Percentiles rank a stretch among this genome's conserved stretches.
These are phyloP conservation scores for Pardalotus punctatus DNA, from an alignment of 2,113 vertebrate genomes.

Conservation along the genomic window DNA sequence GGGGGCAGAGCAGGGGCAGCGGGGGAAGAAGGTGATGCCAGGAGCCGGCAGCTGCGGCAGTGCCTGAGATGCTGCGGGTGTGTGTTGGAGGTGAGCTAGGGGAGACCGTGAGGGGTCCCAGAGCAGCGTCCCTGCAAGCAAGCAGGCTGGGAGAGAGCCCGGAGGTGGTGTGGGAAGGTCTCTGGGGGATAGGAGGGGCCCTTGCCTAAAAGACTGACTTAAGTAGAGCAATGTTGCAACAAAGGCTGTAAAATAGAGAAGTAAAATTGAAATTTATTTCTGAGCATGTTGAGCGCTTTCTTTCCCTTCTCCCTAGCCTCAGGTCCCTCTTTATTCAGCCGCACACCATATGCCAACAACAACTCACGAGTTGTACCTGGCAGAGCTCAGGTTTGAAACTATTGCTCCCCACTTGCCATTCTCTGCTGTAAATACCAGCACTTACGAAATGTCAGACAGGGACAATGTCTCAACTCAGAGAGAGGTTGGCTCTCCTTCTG, in stretches of 20 bases:
- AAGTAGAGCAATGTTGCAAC: neutral
- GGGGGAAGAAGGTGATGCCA: neutral
- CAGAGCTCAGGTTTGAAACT: neutral
- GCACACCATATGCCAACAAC: neutral
- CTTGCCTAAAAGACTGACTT: neutral
- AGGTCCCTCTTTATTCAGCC: neutral
- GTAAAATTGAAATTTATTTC: neutral
- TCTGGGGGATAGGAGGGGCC: neutral
- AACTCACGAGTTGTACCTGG: neutral
- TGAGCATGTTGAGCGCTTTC: neutral
- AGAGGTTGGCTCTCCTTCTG: neutral
- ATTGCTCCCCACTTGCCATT: neutral
- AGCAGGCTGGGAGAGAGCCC: neutral
- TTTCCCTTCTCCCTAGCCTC: neutral
- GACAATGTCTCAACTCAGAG: neutral
- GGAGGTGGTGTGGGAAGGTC: neutral
- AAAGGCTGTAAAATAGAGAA: constrained; percentile 18
- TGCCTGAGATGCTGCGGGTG: rapidly evolving
- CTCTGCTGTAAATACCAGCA: neutral
- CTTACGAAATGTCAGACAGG: neutral
- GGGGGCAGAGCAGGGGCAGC: neutral
- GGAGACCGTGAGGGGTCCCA: rapidly evolving
- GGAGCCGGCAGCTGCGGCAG: neutral
- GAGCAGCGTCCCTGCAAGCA: neutral
- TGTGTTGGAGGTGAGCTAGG: neutral